Evolutionary conservation across 2,797 vertebrate species (phyloP).

Genomic region (Notamacropus eugenii): DNA sequence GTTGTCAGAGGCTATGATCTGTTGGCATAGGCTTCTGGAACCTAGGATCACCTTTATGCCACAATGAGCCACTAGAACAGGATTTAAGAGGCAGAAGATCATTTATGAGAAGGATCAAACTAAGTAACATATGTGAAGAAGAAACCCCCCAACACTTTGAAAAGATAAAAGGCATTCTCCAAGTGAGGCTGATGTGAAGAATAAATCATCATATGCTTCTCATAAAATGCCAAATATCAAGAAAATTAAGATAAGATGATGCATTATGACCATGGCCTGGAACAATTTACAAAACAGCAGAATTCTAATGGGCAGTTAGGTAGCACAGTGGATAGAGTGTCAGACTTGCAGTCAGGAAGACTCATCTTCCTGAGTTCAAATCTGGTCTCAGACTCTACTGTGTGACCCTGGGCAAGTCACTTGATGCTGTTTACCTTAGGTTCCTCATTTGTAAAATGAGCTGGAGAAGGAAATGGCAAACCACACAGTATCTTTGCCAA

Average conservation of each 20-base stretch:
- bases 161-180: neutral
- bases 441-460: neutral
- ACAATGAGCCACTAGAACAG: neutral
- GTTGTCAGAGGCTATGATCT: neutral
- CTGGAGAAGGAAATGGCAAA: neutral
- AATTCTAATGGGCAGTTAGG: neutral
- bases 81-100: neutral
- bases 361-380: neutral
- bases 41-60: neutral
- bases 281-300: neutral
- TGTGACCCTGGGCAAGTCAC: neutral
- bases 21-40: neutral
- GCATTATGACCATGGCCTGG: neutral
- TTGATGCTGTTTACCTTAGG: neutral
- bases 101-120: neutral
- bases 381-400: neutral
- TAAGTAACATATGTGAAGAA: neutral
- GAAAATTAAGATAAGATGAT: neutral
- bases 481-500: neutral
- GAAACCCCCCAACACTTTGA: neutral
- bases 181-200: neutral
- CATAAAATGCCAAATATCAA: neutral
- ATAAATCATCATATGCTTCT: neutral
- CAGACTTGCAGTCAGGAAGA: neutral
- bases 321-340: neutral